Conservation (phyloP, 1,140 invertebrate genomes). For the honey bee (Apis mellifera) region Amel_HAv3.1 CM009938.2:771001-771500, state of each 20-base stretch:
- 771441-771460: too few species aligned
- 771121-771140: too few species aligned
- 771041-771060: conserved; percentile 51
- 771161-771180: conserved; percentile 29
- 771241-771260: conserved; percentile 6
- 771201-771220: conserved; percentile 22
- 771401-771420: too few species aligned
- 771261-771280: not conserved
- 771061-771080: conserved; percentile 1
- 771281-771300: not conserved
- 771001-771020: conserved; percentile 49
- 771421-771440: too few species aligned
- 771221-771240: not conserved
- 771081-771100: conserved; percentile 51
- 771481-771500: too few species aligned
- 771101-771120: conserved; percentile 5
- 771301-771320: not conserved
- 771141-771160: not conserved
- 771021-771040: conserved; percentile 50
- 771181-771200: conserved; percentile 38
- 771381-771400: too few species aligned
- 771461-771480: too few species aligned
- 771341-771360: too few species aligned
- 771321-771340: not conserved
- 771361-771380: not conserved